These are phyloP conservation scores for Leptura quadrifasciata DNA, from an alignment of 2,888 invertebrate genomes.

Conservation along the genomic window DNA sequence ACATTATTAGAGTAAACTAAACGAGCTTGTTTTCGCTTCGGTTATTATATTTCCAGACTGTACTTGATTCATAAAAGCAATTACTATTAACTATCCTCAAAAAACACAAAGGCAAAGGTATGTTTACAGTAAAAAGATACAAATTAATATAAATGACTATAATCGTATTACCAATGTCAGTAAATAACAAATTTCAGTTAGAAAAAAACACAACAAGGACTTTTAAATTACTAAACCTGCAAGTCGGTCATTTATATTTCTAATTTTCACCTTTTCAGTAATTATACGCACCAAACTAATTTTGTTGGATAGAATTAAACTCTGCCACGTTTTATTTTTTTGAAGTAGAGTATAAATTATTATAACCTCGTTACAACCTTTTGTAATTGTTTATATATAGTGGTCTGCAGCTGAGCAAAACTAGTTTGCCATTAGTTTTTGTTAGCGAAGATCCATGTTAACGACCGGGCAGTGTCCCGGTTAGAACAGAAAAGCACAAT, in stretches of 20 bases:
- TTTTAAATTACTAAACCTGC: not conserved
- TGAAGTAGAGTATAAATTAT: not conserved
- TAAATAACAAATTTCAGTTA: not conserved
- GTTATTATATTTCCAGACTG: no score
- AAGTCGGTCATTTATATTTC: not conserved
- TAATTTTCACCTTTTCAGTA: not conserved
- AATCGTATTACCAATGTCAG: not conserved
- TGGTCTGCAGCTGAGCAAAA: not conserved
- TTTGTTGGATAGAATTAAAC: not conserved
- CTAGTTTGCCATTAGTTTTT: slow-evolving; percentile 21
- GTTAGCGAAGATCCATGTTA: slow-evolving; percentile 11
- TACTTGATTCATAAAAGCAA: no score
- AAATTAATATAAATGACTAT: not conserved
- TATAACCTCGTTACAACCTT: not conserved
- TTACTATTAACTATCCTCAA: no score
- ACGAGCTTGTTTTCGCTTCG: no score
- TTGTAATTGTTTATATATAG: not conserved
- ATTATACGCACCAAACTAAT: not conserved
- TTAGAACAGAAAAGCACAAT: not conserved
- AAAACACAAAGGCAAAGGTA: no score
- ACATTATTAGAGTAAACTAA: no score
- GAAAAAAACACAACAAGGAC: not conserved
- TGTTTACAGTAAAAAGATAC: not conserved
- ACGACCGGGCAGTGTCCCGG: slow-evolving; percentile 12
- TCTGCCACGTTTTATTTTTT: not conserved